A percentile compares a stretch with the other conserved stretches of the same genome.
Conservation (phyloP, 2,888 invertebrate species). For the Volucella bombylans region DNA sequence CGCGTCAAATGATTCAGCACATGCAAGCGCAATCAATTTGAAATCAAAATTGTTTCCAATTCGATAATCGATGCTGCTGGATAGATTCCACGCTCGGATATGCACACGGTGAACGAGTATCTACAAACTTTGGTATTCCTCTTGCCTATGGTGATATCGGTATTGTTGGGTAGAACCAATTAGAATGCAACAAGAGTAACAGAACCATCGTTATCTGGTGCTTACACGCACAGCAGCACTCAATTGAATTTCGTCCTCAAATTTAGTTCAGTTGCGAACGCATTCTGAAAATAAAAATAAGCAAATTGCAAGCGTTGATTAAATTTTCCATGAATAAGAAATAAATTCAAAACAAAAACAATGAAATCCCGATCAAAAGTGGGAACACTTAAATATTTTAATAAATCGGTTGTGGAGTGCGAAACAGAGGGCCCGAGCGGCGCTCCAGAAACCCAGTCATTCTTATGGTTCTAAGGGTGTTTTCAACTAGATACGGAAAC, state of each 20-base stretch:
- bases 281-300: conserved; percentile 43
- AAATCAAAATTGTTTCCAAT: conserved; percentile 15
- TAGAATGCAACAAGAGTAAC: conserved; percentile 40
- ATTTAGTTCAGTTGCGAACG: conserved; percentile 51
- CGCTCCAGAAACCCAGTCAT: no score
- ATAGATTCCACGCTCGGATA: background rate
- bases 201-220: conserved; percentile 45
- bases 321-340: background rate
- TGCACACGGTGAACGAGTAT: conserved; percentile 1
- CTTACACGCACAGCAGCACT: conserved; percentile 32
- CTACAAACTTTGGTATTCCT: background rate
- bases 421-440: no score
- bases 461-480: no score
- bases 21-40: conserved; percentile 22
- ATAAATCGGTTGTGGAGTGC: no score
- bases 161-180: conserved; percentile 39
- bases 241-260: conserved; percentile 49
- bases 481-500: no score
- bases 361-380: no score
- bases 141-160: background rate
- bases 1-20: conserved; percentile 9
- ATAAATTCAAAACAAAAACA: background rate
- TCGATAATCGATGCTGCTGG: background rate
- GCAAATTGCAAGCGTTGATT: background rate
- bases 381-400: no score